Evolutionary conservation across 2,113 vertebrate species (phyloP).

Genomic region (Osmerus mordax): DNA sequence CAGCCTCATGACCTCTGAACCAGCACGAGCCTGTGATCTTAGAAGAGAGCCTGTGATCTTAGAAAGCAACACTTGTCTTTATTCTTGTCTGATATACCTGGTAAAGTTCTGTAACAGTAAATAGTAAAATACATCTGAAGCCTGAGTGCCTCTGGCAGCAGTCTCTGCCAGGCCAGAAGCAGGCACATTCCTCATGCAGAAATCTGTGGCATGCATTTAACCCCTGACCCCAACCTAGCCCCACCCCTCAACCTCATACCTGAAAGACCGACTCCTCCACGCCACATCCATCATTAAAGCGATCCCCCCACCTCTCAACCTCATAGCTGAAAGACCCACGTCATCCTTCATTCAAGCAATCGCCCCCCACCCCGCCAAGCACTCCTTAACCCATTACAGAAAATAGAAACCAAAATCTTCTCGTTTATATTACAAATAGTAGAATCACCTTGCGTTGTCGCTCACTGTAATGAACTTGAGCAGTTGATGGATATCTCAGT

Average conservation of each 20-base stretch:
- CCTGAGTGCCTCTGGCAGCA: constrained; percentile 37
- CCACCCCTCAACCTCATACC: neutral
- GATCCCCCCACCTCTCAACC: neutral
- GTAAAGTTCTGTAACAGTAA: constrained; percentile 64
- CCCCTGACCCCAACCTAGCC: neutral
- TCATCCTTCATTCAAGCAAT: neutral
- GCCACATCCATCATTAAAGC: neutral
- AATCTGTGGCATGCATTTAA: constrained; percentile 73
- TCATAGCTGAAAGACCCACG: constrained; percentile 3
- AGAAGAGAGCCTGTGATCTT: constrained; percentile 35
- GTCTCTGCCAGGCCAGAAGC: constrained; percentile 51
- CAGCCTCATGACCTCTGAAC: neutral
- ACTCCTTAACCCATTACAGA: constrained; percentile 40
- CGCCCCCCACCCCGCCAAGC: neutral
- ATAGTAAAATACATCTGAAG: constrained; percentile 76
- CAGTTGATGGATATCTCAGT: constrained; percentile 39
- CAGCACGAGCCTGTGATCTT: constrained; percentile 30
- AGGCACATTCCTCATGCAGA: constrained; percentile 79
- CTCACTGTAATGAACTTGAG: neutral
- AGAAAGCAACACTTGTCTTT: constrained; percentile 72
- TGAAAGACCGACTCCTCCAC: too few relatives aligned
- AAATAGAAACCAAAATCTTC: constrained; percentile 60
- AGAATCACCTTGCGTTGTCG: neutral
- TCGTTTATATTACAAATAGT: constrained; percentile 46
- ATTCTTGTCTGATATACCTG: constrained; percentile 63